Evolutionary conservation across 2,888 invertebrate species (phyloP).

Genomic region (Ecliptopera silaceata): DNA sequence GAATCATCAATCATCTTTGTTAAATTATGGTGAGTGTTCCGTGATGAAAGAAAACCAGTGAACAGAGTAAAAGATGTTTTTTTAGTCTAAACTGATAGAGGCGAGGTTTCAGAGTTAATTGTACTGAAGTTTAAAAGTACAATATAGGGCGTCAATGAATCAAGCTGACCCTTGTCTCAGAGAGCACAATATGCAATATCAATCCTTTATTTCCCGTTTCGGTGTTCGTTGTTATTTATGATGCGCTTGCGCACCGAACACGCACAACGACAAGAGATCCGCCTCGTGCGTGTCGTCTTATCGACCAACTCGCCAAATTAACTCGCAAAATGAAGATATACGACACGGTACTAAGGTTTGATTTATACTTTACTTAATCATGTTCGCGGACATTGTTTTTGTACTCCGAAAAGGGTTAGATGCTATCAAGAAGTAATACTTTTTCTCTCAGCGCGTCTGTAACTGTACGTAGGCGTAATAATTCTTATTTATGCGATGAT

Average conservation of each 20-base stretch:
- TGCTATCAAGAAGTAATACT: slow-evolving; percentile 26
- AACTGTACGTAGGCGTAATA: slow-evolving; percentile 17
- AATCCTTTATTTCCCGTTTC: slow-evolving; percentile 31
- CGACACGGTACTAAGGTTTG: slow-evolving; percentile 49
- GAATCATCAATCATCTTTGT: not conserved
- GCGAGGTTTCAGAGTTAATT: not conserved
- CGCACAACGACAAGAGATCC: slow-evolving; percentile 57
- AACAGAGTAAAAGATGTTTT: not conserved
- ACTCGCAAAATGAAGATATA: slow-evolving; percentile 71
- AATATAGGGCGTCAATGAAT: slow-evolving; percentile 18
- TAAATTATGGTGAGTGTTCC: not conserved
- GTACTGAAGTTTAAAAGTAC: slow-evolving; percentile 3
- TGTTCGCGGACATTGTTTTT: slow-evolving; percentile 29
- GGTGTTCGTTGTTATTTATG: slow-evolving; percentile 53
- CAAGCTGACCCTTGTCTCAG: slow-evolving; percentile 19
- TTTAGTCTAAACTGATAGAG: not conserved
- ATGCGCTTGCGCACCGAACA: slow-evolving; percentile 60
- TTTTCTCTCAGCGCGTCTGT: slow-evolving; percentile 7
- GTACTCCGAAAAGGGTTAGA: slow-evolving; percentile 22
- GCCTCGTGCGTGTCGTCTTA: slow-evolving; percentile 66
- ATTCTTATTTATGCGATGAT: slow-evolving; percentile 33
- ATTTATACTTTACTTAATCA: slow-evolving; percentile 47
- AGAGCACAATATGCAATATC: slow-evolving; percentile 37
- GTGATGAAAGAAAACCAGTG: not conserved
- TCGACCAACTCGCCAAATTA: slow-evolving; percentile 68